phyloP scores from a whole-genome alignment of 2,113 vertebrate species.

The Nycticebus coucang region DNA sequence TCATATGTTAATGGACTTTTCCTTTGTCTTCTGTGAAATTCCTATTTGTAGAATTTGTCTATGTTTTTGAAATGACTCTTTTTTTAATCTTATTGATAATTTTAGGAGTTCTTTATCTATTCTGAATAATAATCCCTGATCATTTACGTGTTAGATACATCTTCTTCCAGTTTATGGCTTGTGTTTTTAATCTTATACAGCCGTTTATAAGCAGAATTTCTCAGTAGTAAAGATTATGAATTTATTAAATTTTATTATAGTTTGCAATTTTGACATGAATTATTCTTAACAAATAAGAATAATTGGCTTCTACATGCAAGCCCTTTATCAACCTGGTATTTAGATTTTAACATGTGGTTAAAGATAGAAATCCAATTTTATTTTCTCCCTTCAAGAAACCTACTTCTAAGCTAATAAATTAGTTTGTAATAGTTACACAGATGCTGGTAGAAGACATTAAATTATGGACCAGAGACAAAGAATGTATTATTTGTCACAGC shows the following conservation, averaged over 20 bases:
- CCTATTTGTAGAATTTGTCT: not conserved
- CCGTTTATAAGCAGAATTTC: not conserved
- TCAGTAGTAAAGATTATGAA: not conserved
- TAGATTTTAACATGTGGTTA: not conserved
- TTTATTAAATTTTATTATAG: not conserved
- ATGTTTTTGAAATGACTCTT: not conserved
- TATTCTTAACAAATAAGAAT: not conserved
- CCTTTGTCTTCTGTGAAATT: not conserved
- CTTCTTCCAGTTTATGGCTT: not conserved
- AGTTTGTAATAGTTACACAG: not conserved
- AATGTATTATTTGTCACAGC: not conserved
- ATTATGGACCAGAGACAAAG: not conserved
- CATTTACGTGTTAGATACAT: not conserved
- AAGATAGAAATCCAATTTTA: not conserved
- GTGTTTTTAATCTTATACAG: not conserved
- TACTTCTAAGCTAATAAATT: not conserved
- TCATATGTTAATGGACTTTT: not conserved
- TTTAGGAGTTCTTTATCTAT: constrained; percentile 12
- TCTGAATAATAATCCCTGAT: not conserved
- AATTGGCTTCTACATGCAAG: not conserved
- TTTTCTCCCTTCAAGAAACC: not conserved
- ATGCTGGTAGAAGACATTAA: not conserved
- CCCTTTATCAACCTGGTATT: not conserved
- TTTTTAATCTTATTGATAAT: not conserved
- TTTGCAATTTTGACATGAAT: not conserved